phyloP scores from a whole-genome alignment of 2,797 vertebrate species.

The Fringilla coelebs region DNA sequence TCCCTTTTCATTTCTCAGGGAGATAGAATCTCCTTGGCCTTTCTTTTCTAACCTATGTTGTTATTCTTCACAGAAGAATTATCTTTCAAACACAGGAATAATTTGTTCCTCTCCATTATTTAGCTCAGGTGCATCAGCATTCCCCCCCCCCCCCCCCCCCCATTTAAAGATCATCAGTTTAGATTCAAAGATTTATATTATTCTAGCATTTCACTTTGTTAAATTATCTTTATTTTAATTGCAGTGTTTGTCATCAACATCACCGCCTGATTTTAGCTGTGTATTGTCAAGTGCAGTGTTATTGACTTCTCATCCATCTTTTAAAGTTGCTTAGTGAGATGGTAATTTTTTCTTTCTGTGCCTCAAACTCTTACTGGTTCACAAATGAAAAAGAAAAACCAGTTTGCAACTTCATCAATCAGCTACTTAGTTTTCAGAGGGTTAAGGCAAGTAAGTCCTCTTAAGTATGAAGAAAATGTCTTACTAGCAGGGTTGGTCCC shows the following conservation, averaged over 20 bases:
- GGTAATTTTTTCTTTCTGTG: not conserved
- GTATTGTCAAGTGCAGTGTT: not conserved
- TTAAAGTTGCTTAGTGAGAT: not conserved
- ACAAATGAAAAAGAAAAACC: not conserved
- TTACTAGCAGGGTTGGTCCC: not conserved
- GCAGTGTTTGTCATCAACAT: not conserved
- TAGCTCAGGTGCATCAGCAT: not conserved
- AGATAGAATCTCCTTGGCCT: not conserved
- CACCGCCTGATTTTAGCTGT: not conserved
- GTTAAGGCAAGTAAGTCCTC: not conserved
- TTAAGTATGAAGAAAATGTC: not conserved
- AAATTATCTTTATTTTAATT: not conserved
- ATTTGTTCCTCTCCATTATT: not conserved
- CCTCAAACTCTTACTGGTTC: not conserved
- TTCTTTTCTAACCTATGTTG: not conserved
- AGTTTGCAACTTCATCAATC: not conserved
- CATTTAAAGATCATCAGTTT: not conserved
- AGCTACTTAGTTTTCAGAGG: not conserved
- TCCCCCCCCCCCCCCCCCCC: too few relatives aligned
- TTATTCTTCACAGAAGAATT: not conserved
- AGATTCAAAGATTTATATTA: not conserved
- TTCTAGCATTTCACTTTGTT: not conserved
- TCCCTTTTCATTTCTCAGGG: not conserved
- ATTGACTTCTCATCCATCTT: not conserved
- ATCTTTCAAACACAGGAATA: not conserved